These are phyloP conservation scores for Disparrhopalites patrizii DNA, from an alignment of 2,888 invertebrate genomes.

Conservation along the genomic window DNA sequence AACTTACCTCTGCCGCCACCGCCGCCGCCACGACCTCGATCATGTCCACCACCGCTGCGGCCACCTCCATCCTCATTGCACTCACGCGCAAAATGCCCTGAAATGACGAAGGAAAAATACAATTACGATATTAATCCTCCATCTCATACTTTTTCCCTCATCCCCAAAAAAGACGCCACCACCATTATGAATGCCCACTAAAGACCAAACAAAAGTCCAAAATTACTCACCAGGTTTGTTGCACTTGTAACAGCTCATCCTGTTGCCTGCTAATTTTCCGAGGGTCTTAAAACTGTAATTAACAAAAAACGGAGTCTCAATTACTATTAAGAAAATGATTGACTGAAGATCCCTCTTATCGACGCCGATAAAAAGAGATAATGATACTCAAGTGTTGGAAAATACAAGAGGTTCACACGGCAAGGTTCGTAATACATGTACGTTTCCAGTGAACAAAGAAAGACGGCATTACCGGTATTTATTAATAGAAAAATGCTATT, in stretches of 20 bases:
- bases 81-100: conserved; percentile 53
- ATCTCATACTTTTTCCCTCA: neutral
- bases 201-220: neutral
- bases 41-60: neutral
- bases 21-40: neutral
- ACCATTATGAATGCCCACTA: neutral
- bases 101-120: neutral
- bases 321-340: too few relatives aligned
- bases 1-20: conserved; percentile 50
- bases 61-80: conserved; percentile 45
- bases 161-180: neutral
- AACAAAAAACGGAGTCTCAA: too few relatives aligned
- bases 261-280: neutral
- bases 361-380: too few relatives aligned
- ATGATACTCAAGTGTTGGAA: too few relatives aligned
- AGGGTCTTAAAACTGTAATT: too few relatives aligned
- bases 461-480: too few relatives aligned
- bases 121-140: neutral
- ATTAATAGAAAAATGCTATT: too few relatives aligned
- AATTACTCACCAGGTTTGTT: neutral
- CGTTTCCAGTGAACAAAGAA: too few relatives aligned
- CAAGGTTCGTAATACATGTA: too few relatives aligned
- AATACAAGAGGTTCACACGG: too few relatives aligned
- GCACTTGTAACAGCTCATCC: neutral
- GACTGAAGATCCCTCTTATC: too few relatives aligned